These are phyloP conservation scores for Dascyllus trimaculatus DNA, from an alignment of 2,113 vertebrate genomes.

Conservation along the genomic window DNA sequence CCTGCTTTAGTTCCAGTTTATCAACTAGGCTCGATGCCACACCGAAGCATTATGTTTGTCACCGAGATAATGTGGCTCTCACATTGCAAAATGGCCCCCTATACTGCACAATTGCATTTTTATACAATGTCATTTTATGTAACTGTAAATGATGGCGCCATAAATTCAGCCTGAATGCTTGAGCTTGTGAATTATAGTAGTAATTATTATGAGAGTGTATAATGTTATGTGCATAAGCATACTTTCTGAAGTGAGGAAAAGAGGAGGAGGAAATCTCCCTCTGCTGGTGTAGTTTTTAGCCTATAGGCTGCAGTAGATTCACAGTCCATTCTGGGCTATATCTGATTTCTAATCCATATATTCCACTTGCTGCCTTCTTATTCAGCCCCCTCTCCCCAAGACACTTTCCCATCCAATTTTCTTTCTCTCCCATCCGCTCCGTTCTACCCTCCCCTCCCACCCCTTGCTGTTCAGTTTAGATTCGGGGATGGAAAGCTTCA, in stretches of 20 bases:
- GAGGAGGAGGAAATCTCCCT: constrained; percentile 28
- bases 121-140: constrained; percentile 78
- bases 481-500: constrained; percentile 84
- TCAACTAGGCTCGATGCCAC: constrained; percentile 56
- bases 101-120: constrained; percentile 73
- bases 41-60: constrained; percentile 74
- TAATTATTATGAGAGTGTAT: constrained; percentile 78
- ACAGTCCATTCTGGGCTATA: constrained; percentile 67
- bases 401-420: constrained; percentile 85
- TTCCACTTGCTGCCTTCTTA: constrained; percentile 74
- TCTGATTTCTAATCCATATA: constrained; percentile 81
- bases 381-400: constrained; percentile 73
- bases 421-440: constrained; percentile 66
- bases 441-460: constrained; percentile 44
- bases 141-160: constrained; percentile 74
- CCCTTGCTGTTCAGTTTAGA: constrained; percentile 79
- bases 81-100: constrained; percentile 70
- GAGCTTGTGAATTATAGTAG: constrained; percentile 77
- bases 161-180: constrained; percentile 78
- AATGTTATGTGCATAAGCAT: constrained; percentile 70
- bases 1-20: constrained; percentile 49
- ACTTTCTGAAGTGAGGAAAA: constrained; percentile 65
- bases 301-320: constrained; percentile 65
- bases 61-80: constrained; percentile 66
- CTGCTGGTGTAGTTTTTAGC: constrained; percentile 39